Evolutionary conservation across 2,113 vertebrate genomes (phyloP), one percentile per base, ranked within the genome.

Genomic region (Polypterus senegalus): DNA sequence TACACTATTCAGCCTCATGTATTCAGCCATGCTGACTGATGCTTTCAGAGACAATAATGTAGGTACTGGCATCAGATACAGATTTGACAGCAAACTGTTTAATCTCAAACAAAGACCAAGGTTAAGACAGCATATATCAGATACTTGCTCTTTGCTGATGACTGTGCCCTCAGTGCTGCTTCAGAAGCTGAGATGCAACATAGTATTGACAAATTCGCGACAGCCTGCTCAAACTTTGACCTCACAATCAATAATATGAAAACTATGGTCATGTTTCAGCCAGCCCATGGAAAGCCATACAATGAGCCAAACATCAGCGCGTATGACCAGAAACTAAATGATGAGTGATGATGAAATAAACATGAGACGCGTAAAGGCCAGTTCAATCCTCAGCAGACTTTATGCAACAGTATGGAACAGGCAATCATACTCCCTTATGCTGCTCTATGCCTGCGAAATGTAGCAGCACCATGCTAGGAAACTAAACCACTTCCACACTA

Each of bases 211-310:
- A 47, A 51, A 6, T 58, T 63, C 46, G 48, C 61, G 9, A 55
- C 61, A 45, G 53, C 48, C 10, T 62, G 60, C 62, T 52, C 45
- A 9, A 48, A 47, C 61, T 63, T 63, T 7, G 53, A 53, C 54
- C 54, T 54, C 54, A 54, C 6, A 63, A 63, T 63, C 45, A 63
- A 47, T n/a, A 63, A 27, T 55, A 63, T 55, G 61, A 56, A 63
- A 53, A 63, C 49, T n/a, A 6, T 47, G 47, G 53, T 51, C 49
- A 53, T 63, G 61, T 56, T 11, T 54, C 5, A 63, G 54, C 53
- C 54, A 54, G 52, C 51, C 45, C 61, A 43, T 62, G 43, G 51
- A 45, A 62, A 52, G 27, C 51, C 53, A 9, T 56, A 63, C 48
- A 46, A 8, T 5, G 6, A 48, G 61, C 61, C n/a, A 27, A 11